Evolutionary conservation across 2,113 vertebrate species (phyloP).

Genomic region (Sinocyclocheilus grahami): DNA sequence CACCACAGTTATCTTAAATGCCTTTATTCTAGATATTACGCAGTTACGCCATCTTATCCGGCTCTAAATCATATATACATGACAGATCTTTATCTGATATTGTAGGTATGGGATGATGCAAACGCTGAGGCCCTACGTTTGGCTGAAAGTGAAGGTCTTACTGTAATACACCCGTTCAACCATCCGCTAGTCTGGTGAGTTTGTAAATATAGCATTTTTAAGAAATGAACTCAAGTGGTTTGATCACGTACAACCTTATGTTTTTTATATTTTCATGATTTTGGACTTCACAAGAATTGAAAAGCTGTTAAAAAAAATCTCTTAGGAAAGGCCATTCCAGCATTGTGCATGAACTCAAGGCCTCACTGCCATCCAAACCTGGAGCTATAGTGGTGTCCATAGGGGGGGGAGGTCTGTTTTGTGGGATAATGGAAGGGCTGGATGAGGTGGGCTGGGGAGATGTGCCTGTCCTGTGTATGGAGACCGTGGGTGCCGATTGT

Average conservation of each 20-base stretch:
- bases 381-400: constrained; percentile 77
- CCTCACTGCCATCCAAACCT: constrained; percentile 69
- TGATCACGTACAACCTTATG: too few species aligned
- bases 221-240: too few species aligned
- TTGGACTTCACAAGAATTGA: neutral
- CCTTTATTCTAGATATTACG: neutral
- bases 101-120: constrained; percentile 81
- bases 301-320: neutral
- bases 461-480: constrained; percentile 78
- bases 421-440: constrained; percentile 77
- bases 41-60: neutral
- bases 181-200: constrained; percentile 80
- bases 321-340: constrained; percentile 77
- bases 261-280: neutral
- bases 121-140: constrained; percentile 74
- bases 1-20: too few species aligned
- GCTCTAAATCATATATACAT: neutral
- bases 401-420: constrained; percentile 80
- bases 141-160: constrained; percentile 68
- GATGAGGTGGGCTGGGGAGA: constrained; percentile 73
- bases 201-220: neutral
- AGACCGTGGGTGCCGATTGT: constrained; percentile 78
- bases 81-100: neutral
- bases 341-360: constrained; percentile 70
- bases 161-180: constrained; percentile 76